Base-by-base conservation (phyloP, 2,113 vertebrate genomes). In the Cryptotis parvus region DNA sequence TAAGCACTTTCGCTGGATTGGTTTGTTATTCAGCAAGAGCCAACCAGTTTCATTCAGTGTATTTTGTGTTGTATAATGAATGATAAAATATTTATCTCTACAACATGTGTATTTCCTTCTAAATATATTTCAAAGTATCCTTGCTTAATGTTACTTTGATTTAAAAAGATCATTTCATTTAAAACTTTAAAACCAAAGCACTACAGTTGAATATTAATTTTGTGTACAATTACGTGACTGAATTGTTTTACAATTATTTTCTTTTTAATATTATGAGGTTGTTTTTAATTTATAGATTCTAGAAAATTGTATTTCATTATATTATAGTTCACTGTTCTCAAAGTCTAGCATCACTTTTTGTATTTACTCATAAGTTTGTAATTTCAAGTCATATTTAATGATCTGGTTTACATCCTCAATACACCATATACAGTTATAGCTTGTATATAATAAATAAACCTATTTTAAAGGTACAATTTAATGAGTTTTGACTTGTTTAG, bases 351-450 rank as follows among this genome's bases (percentile, higher is more conserved):
- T 26, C 8, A 80, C 69, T 70, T 76, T 69, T 94, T 68, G 2
- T 33, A 35, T 20, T 79, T 7, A 65, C 37, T 79, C 84, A 1
- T 58, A 37, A 84, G 29, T 93, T 87, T 95, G 72, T 49, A 76
- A 63, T 93, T 90, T 95, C 26, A 43, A 84, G 52, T 73, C 41
- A 90, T 63, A 37, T 80, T 87, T 90, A 69, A 79, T 87, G 18
- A 87, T 80, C 52, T 77, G 43, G 43, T 77, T 24, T 52, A 68
- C 61, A 45, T 87, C 43, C 70, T 90, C 14, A 80, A 84, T 87
- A 63, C 49, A 81, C 26, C 84, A 43, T 65, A 31, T 55, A 12
- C 26, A 83, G 39, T 35, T 49, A 76, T 66, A 79, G 68, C 43
- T 90, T 86, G 45, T 24, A 49, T 81, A 37, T 12, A 81, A 85